These are phyloP conservation scores for Ceratosolen solmsi DNA, from an alignment of 1,140 invertebrate genomes.

Conservation along the genomic window DNA sequence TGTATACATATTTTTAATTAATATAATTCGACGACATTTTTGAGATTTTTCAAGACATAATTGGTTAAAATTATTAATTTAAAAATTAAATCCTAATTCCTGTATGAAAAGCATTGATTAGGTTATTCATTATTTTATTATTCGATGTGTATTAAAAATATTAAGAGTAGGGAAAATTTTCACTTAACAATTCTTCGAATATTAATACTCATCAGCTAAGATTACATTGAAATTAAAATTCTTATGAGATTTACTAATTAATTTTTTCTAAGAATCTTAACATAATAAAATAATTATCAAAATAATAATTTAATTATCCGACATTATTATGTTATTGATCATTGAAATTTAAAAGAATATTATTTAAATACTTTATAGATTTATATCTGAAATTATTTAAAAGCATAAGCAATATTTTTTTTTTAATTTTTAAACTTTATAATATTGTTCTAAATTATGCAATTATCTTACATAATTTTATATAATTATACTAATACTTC, in stretches of 20 bases:
- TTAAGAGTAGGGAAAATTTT: no score
- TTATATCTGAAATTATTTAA: not conserved
- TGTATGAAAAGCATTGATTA: no score
- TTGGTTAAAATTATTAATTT: no score
- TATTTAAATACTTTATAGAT: not conserved
- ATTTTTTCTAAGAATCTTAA: not conserved
- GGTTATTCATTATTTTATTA: no score
- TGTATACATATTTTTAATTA: no score
- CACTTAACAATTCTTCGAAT: not conserved
- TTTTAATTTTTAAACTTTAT: not conserved
- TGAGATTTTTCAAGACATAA: not conserved
- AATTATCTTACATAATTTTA: not conserved
- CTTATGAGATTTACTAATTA: not conserved
- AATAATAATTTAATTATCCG: not conserved
- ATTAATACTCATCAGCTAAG: not conserved
- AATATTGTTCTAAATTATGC: not conserved
- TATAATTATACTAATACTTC: conserved; percentile 5
- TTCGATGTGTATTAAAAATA: no score
- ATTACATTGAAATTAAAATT: not conserved
- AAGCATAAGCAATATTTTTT: conserved; percentile 8
- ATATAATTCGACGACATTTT: no score
- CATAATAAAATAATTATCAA: not conserved
- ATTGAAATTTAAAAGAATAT: not conserved
- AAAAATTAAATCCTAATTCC: no score
- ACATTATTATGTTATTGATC: not conserved